Base-by-base conservation (phyloP, 2,888 invertebrate species). In the Cylloceria caligata region DNA sequence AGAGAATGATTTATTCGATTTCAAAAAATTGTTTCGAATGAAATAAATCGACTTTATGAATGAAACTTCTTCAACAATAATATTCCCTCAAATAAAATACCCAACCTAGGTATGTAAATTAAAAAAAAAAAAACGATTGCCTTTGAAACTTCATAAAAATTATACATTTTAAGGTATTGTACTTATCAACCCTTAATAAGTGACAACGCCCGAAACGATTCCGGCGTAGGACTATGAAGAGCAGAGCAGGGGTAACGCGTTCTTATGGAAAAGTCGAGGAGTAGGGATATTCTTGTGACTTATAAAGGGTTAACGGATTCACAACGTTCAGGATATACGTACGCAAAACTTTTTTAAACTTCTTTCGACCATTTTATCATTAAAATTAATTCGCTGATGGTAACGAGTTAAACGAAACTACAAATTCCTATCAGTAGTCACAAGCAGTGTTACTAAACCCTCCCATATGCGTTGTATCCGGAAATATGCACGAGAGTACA, bases 371-470 rank as follows among this genome's bases (percentile, higher is more conserved):
- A 64, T 65, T 72, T 49, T 36, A 72, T 77, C 47, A 65, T 72
- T 62, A 9, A 65, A 65, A 45, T 19, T 36, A 47, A 64, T 30
- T 52, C 34, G n/a, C 27, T n/a, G 65, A 16, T 24, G 21, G 49
- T 55, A 64, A 55, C 55, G 71, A 65, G 55, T 64, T 71, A 30
- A 9, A 21, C n/a, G 27, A 19, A 27, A 39, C 64, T 52, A 64
- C 62, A 52, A 62, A 52, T 71, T 71, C 55, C 19, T 24, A 55
- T 62, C 39, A 42, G 21, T 6, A 24, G 30, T 42, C 30, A 30
- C n/a, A n/a, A 27, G 69, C 77, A 57, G 19, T 19, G 19, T 52
- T 79, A 79, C 39, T 13, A n/a, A n/a, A n/a, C n/a, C n/a, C n/a
- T n/a, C n/a, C n/a, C n/a, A n/a, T n/a, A n/a, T n/a, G n/a, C n/a